These are phyloP conservation scores for Antheraea mylitta DNA, from an alignment of 1,140 invertebrate genomes.

Conservation along the genomic window DNA sequence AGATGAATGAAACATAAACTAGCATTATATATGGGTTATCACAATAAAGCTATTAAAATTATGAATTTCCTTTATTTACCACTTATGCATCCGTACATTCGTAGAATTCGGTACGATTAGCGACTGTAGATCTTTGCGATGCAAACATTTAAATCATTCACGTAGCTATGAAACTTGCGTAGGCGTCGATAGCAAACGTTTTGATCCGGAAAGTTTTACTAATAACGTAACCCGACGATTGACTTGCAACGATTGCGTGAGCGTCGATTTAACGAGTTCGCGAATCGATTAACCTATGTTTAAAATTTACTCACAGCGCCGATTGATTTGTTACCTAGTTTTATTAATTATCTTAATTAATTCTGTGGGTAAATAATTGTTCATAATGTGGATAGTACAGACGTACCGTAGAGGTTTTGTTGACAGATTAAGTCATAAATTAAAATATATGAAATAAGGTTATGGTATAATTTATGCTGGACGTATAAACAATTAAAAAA, in stretches of 20 bases:
- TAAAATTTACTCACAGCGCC: background rate
- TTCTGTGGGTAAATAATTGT: too few species aligned
- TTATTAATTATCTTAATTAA: background rate
- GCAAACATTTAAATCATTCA: conserved; percentile 26
- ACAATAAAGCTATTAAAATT: background rate
- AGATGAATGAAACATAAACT: too few species aligned
- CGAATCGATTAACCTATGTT: background rate
- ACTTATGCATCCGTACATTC: background rate
- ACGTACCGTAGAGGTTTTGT: too few species aligned
- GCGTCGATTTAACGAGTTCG: background rate
- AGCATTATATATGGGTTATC: too few species aligned
- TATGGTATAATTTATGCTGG: too few species aligned
- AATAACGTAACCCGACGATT: background rate
- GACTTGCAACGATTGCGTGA: background rate
- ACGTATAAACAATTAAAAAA: too few species aligned
- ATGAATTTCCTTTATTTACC: background rate
- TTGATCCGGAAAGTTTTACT: conserved; percentile 7
- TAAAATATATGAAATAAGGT: too few species aligned
- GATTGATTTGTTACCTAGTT: background rate
- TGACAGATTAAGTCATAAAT: too few species aligned
- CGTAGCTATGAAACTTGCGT: conserved; percentile 18
- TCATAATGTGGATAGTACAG: too few species aligned
- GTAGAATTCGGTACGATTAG: background rate
- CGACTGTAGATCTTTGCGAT: conserved; percentile 2
- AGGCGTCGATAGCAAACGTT: conserved; percentile 3